Base-by-base conservation (phyloP, 2,888 invertebrate species). In the Auanema sp. region DNA sequence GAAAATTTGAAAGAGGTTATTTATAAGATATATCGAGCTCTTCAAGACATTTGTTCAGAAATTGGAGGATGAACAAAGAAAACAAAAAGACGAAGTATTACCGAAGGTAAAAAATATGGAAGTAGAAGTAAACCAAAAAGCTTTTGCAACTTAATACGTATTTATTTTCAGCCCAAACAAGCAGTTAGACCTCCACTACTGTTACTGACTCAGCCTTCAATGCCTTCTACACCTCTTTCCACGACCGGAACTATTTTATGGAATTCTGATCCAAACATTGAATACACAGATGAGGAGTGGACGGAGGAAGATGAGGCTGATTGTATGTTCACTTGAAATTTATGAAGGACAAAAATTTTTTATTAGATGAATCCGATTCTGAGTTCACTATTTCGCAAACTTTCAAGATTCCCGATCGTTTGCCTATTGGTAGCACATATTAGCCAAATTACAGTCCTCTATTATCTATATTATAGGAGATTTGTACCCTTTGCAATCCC, bases 351-450 rank as follows among this genome's bases (percentile, higher is more conserved):
- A 42, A 50, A 23, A 51, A 25, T 8, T 55, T 16, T 12, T 10
- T 51, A 60, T 50, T 64, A 57, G 65, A 52, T 12, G 68, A 65
- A n/a, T 65, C 62, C 23, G 75, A 75, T 56, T 58, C 58, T 18
- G 74, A 75, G 24, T 75, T 64, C 56, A 68, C 66, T 1, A 72
- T 75, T 6, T 69, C 70, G n/a, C 65, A 75, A 51, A 75, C 75
- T 24, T 75, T 75, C 65, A 65, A 66, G 21, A 68, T 71, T n/a
- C 60, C 61, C 14, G 66, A 71, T 43, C 69, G 68, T 53, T 54
- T 69, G 6, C 66, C 64, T 12, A 55, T 69, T 6, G 24, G 52
- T 52, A 23, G 3, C 3, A 10, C 10, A 5, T 47, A 18, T 47
- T 6, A 16, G n/a, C n/a, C n/a, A n/a, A n/a, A 43, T 12, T 43